Base-by-base conservation (phyloP, 53 echinoderm and acorn worm species). In the Apostichopus leukothele region DNA sequence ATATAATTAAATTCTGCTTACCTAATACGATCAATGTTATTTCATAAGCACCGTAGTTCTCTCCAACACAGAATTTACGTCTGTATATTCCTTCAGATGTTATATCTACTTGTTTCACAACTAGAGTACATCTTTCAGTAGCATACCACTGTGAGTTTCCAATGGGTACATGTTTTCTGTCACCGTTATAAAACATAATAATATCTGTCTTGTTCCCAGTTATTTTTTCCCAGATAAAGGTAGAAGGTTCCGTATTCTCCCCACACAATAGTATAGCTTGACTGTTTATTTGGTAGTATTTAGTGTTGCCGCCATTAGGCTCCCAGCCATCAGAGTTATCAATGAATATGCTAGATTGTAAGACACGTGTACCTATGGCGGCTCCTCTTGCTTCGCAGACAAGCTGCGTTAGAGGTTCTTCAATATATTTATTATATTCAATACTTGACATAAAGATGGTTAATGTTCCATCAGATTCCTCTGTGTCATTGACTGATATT, bases 271-370 rank as follows among this genome's bases (percentile, higher is more conserved):
- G 18, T n/a, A 16, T 18, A 71, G 16, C 71, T 71, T 21, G 18
- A 19, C 16, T 5, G 5, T 71, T 71, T 18, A 71, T 71, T 71
- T 71, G 71, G 18, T 71, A 71, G 71, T 13, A 18, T 71, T 71
- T 71, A 19, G 71, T 71, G 76, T 0, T 21, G 76, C 50, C 16
- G 39, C 76, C 76, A 76, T 9, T 76, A 16, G 23, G 1, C 76
- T 16, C 4, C 76, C 76, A 76, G 16, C 39, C 27, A 76, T 26
- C 26, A 5, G 25, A 12, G 5, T 11, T 39, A 27, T 76, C 76
- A 27, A 76, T 76, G 76, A 76, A 76, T 76, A 76, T 16, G 16
- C 50, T 76, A 26, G 76, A 76, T 21, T 76, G 11, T 16, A 27
- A 76, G n/a, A 76, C 76, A 7, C 7, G 9, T 26, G 76, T 2